Evolutionary conservation across 1,140 invertebrate genomes (phyloP).

Genomic region (Mactra quadrangularis): DNA sequence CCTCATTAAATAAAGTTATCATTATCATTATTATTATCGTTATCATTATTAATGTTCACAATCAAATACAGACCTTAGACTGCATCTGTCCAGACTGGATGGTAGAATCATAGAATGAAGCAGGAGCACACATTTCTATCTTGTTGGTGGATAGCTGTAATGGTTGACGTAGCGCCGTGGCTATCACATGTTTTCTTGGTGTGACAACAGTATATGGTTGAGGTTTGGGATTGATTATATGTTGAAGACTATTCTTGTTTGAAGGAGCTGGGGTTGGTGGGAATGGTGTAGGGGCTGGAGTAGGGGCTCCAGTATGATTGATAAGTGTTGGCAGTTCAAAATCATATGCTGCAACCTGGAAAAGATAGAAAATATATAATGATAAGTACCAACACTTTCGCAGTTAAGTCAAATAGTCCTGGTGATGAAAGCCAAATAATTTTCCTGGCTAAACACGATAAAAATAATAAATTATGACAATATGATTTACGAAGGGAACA

Average conservation of each 20-base stretch:
- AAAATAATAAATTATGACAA: too few relatives aligned
- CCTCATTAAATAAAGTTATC: too few relatives aligned
- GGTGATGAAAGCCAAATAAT: too few relatives aligned
- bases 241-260: slow-evolving; percentile 79
- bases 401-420: too few relatives aligned
- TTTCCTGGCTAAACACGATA: too few relatives aligned
- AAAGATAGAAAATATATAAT: slow-evolving; percentile 17
- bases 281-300: slow-evolving; percentile 77
- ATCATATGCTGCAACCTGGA: slow-evolving; percentile 83
- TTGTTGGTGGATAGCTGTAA: slow-evolving; percentile 77
- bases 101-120: slow-evolving; percentile 70
- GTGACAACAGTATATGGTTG: slow-evolving; percentile 74
- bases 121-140: slow-evolving; percentile 76
- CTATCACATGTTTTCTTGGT: slow-evolving; percentile 80
- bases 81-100: slow-evolving; percentile 59
- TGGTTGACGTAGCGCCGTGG: slow-evolving; percentile 80
- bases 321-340: slow-evolving; percentile 81
- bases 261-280: slow-evolving; percentile 77
- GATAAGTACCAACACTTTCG: too few relatives aligned
- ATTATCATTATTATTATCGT: too few relatives aligned
- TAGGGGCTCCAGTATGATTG: slow-evolving; percentile 77
- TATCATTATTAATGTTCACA: too few relatives aligned
- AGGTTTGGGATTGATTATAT: slow-evolving; percentile 81
- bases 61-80: slow-evolving; percentile 36
- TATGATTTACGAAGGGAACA: too few relatives aligned